phyloP scores from a whole-genome alignment of 2,888 invertebrate species.

The Clitarchus hookeri region DNA sequence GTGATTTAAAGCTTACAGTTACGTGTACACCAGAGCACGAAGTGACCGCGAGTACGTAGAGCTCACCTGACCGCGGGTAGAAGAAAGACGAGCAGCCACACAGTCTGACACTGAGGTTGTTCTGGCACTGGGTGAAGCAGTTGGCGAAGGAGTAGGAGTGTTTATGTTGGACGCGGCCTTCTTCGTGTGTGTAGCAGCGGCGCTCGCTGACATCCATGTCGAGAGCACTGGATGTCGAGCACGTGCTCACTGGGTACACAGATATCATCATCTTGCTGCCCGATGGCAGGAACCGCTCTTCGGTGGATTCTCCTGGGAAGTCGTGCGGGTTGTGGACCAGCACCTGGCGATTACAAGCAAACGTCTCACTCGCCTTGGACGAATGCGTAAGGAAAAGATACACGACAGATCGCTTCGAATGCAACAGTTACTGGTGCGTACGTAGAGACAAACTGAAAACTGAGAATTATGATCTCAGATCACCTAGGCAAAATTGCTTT shows the following conservation, averaged over 20 bases:
- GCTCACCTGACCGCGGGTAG: constrained; percentile 56
- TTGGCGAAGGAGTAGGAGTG: constrained; percentile 67
- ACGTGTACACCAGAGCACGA: too few relatives aligned
- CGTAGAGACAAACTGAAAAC: too few relatives aligned
- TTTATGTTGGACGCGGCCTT: constrained; percentile 53
- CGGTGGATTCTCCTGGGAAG: constrained; percentile 65
- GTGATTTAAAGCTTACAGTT: too few relatives aligned
- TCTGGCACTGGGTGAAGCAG: constrained; percentile 65
- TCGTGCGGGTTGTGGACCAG: constrained; percentile 68
- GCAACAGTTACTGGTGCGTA: too few relatives aligned
- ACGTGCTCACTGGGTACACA: constrained; percentile 66
- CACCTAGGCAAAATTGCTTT: too few relatives aligned
- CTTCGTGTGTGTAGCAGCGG: constrained; percentile 64
- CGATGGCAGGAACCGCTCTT: constrained; percentile 62
- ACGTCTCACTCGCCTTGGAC: too few relatives aligned
- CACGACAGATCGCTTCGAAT: too few relatives aligned
- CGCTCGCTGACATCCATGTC: constrained; percentile 54
- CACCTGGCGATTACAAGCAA: constrained; percentile 53
- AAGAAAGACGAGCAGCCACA: constrained; percentile 68
- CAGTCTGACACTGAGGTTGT: constrained; percentile 53
- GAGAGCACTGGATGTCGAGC: constrained; percentile 62
- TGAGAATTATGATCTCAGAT: too few relatives aligned
- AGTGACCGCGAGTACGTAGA: too few relatives aligned
- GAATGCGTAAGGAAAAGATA: too few relatives aligned
- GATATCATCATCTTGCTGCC: constrained; percentile 65